A percentile compares a stretch with the other conserved stretches of the same genome.
Conservation (phyloP, 2,888 invertebrate genomes). For the Trachelus tabidus region DNA sequence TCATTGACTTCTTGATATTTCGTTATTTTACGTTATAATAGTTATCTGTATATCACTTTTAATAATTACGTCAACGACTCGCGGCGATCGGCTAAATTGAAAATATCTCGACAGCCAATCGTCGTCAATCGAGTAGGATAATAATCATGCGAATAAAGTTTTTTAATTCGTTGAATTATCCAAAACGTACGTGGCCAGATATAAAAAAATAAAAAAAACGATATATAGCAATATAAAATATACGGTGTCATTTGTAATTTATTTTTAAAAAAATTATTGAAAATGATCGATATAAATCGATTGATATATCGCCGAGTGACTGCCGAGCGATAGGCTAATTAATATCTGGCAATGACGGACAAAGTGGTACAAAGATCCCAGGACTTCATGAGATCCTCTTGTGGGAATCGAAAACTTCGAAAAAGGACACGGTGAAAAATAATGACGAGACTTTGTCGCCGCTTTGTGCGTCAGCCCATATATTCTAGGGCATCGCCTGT, state of each 20-base stretch:
- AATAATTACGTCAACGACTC: conserved; percentile 13
- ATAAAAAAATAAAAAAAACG: too few relatives aligned
- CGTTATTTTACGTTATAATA: too few relatives aligned
- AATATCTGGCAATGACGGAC: too few relatives aligned
- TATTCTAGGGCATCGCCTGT: conserved; percentile 33
- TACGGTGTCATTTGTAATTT: neutral
- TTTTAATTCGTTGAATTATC: conserved; percentile 12
- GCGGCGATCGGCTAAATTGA: conserved; percentile 32
- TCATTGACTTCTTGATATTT: too few relatives aligned
- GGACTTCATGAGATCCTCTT: conserved; percentile 19
- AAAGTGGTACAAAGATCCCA: conserved; percentile 39
- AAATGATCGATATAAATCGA: neutral
- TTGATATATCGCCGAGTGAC: conserved; percentile 24
- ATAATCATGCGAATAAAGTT: conserved; percentile 17
- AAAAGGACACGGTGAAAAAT: conserved; percentile 18
- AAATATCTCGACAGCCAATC: conserved; percentile 37
- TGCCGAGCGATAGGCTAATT: conserved; percentile 29
- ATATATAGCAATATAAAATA: conserved; percentile 1
- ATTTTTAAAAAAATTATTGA: conserved; percentile 13
- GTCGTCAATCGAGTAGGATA: conserved; percentile 12
- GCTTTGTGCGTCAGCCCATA: conserved; percentile 19
- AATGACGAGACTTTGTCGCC: conserved; percentile 36
- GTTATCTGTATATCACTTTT: too few relatives aligned
- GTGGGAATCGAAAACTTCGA: neutral
- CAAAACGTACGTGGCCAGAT: neutral